phyloP scores from a whole-genome alignment of 2,888 invertebrate species.

The Idaea aversata region DNA sequence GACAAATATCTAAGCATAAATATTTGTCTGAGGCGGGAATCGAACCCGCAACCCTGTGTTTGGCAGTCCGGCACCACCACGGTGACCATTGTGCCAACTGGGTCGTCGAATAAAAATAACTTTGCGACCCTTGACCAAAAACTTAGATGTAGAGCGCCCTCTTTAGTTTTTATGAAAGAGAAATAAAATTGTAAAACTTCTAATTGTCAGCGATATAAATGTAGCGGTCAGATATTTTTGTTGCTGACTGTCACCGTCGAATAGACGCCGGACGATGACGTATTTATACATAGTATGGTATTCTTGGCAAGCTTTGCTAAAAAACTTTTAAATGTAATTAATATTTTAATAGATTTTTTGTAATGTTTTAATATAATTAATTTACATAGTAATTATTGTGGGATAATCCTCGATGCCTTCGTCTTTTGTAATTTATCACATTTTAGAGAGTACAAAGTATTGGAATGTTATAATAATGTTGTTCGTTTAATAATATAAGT shows the following conservation, averaged over 20 bases:
- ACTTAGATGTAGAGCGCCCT: too few relatives aligned
- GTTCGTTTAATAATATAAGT: constrained; percentile 71
- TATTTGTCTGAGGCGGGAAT: too few relatives aligned
- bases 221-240: constrained; percentile 30
- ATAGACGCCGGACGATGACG: constrained; percentile 39
- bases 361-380: constrained; percentile 76
- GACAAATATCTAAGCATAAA: too few relatives aligned
- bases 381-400: constrained; percentile 76
- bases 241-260: constrained; percentile 28
- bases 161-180: too few relatives aligned
- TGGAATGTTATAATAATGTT: constrained; percentile 78
- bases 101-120: too few relatives aligned
- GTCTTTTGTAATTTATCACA: constrained; percentile 78
- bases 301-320: constrained; percentile 68
- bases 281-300: constrained; percentile 63
- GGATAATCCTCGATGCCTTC: constrained; percentile 65
- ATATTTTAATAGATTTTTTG: constrained; percentile 69
- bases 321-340: constrained; percentile 68
- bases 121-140: too few relatives aligned
- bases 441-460: constrained; percentile 80
- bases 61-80: too few relatives aligned
- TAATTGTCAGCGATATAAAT: constrained; percentile 7
- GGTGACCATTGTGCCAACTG: too few relatives aligned
- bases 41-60: too few relatives aligned
- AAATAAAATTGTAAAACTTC: too few relatives aligned